These are phyloP conservation scores for Porphyrio hochstetteri DNA, from an alignment of 2,113 vertebrate genomes.

Conservation along the genomic window DNA sequence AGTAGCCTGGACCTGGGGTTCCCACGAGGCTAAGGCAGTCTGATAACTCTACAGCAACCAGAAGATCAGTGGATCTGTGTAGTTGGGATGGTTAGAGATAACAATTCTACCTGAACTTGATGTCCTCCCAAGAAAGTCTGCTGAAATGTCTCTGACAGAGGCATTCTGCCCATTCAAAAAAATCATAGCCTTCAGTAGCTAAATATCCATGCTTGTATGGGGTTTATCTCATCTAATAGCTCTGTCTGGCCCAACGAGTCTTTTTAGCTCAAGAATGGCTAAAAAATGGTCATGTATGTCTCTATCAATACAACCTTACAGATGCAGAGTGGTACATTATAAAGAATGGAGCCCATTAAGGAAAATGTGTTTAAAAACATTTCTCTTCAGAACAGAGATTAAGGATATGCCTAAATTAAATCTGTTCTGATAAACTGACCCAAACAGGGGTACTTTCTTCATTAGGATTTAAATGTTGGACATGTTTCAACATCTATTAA, in stretches of 20 bases:
- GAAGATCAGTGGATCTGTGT: background rate
- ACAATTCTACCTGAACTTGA: background rate
- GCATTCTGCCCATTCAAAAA: rapidly evolving
- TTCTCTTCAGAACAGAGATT: background rate
- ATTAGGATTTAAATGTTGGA: background rate
- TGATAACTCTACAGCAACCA: background rate
- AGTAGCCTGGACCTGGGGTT: background rate
- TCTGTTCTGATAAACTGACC: background rate
- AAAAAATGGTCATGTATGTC: background rate
- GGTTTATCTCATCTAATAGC: background rate
- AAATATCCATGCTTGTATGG: background rate
- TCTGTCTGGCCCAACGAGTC: background rate
- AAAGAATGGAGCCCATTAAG: background rate
- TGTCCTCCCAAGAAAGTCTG: background rate
- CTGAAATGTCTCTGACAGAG: background rate
- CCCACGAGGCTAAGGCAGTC: background rate
- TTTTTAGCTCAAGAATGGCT: background rate
- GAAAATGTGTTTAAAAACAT: background rate
- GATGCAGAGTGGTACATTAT: background rate
- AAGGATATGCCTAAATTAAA: background rate
- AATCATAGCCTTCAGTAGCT: background rate
- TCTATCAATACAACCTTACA: background rate
- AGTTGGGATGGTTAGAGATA: background rate
- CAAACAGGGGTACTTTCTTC: background rate
- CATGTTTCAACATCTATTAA: background rate